Base-by-base conservation (phyloP, 2,888 invertebrate genomes). In the Apamea crenata region DNA sequence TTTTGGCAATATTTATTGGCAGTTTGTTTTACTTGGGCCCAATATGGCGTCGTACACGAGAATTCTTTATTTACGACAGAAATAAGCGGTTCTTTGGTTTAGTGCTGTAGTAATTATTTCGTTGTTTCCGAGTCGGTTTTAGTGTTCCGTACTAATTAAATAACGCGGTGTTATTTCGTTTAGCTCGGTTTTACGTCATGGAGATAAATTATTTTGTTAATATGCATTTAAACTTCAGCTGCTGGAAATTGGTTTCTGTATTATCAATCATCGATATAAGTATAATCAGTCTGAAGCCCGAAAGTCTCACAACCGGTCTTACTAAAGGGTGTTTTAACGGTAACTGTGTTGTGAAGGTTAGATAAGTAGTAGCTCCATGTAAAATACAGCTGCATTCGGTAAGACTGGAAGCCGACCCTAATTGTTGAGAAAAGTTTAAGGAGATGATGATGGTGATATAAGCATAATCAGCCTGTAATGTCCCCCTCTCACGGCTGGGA, bases 1-100 rank as follows among this genome's bases (percentile, higher is more conserved):
- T 87, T 88, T 89, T 84, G 81, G 87, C 78, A 71, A 82, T 91
- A 91, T 92, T 92, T 91, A 92, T 92, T 89, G 88, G 87, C 65
- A 74, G 84, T 89, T 87, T 77, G 63, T 67, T 81, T 80, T 80
- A 84, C 47, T 66, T 77, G 50, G 3, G 66, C 40, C 66, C 78
- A 86, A 83, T 86, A 86, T 86, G 80, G 85, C 73, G 67, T 10
- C 12, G 50, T 73, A 44, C 56, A 71, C 61, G 72, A 56, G 56
- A 70, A 73, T 71, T 76, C 59, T 78, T 73, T 78, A 77, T 83
- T 86, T 78, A 86, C 77, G 63, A 36, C 61, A 69, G 47, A 63
- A 85, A 81, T 85, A 75, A 77, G 63, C 72, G 50, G 56, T 71
- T 75, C 72, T 81, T 56, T 5, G 50, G 63, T 82, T 84, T 70